phyloP scores from a whole-genome alignment of 2,888 invertebrate genomes.

The Norana najaformis region DNA sequence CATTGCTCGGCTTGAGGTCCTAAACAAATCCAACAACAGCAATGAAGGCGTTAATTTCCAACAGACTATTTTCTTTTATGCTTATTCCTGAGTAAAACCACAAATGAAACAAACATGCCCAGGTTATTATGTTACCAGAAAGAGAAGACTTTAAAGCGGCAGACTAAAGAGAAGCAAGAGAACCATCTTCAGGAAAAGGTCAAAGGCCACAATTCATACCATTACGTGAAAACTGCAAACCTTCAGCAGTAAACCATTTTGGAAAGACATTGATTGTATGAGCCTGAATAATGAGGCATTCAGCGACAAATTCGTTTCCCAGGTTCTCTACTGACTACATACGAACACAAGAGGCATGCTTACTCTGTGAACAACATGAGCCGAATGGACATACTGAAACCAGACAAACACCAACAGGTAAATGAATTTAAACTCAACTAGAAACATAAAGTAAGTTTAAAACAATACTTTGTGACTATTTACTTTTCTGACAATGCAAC shows the following conservation, averaged over 20 bases:
- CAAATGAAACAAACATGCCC: not conserved
- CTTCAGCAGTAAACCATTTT: too few species aligned
- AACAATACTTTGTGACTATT: too few species aligned
- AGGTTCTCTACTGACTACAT: not conserved
- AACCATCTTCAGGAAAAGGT: too few species aligned
- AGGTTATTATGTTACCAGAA: not conserved
- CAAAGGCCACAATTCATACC: too few species aligned
- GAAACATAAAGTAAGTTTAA: not conserved
- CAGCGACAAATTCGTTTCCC: too few species aligned
- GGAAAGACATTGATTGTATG: too few species aligned
- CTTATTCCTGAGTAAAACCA: not conserved
- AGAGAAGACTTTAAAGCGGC: not conserved
- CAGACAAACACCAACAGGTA: not conserved
- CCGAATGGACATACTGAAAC: slow-evolving; percentile 18
- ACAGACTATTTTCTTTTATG: not conserved
- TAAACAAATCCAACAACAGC: slow-evolving; percentile 25
- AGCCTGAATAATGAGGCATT: too few species aligned
- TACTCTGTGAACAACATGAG: slow-evolving; percentile 16
- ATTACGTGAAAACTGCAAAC: too few species aligned
- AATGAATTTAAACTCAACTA: not conserved
- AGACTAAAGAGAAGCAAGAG: too few species aligned
- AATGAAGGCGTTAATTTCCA: not conserved
- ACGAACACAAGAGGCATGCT: not conserved
- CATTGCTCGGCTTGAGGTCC: slow-evolving; percentile 97
- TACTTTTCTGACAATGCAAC: not conserved